These are phyloP conservation scores for Timandra comae DNA, from an alignment of 2,888 invertebrate species.

Conservation along the genomic window DNA sequence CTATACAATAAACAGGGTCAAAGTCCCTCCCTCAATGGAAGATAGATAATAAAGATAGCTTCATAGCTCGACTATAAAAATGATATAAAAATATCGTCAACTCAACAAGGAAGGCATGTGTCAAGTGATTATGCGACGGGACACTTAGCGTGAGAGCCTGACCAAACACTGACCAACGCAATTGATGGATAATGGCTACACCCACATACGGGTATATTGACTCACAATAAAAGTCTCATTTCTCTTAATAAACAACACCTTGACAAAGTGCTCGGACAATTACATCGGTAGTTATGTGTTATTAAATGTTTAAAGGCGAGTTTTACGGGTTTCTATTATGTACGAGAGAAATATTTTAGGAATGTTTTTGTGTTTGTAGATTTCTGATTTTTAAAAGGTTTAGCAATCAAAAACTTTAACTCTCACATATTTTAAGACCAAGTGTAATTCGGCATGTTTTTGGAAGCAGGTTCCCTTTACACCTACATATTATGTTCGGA, in stretches of 20 bases:
- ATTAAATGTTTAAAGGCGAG: slow-evolving; percentile 4
- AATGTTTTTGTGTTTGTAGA: too few relatives aligned
- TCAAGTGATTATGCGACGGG: slow-evolving; percentile 41
- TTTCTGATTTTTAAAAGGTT: too few relatives aligned
- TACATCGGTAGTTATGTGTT: slow-evolving; percentile 19
- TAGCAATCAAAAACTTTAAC: too few relatives aligned
- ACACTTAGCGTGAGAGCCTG: slow-evolving; percentile 36
- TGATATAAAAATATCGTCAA: slow-evolving; percentile 46
- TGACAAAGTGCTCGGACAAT: slow-evolving; percentile 25
- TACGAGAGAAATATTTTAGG: too few relatives aligned
- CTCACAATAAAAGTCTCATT: slow-evolving; percentile 72
- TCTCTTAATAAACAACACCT: slow-evolving; percentile 61
- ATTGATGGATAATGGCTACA: slow-evolving; percentile 56
- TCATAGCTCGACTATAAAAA: slow-evolving; percentile 38
- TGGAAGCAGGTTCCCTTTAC: too few relatives aligned
- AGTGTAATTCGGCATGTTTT: too few relatives aligned
- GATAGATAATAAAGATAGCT: slow-evolving; percentile 19
- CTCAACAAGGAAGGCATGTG: slow-evolving; percentile 48
- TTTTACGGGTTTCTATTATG: too few relatives aligned
- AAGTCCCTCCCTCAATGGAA: slow-evolving; percentile 15
- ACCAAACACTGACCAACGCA: slow-evolving; percentile 29
- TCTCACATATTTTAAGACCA: too few relatives aligned
- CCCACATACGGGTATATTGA: slow-evolving; percentile 72
- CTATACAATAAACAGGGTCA: slow-evolving; percentile 6
- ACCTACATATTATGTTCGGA: too few relatives aligned